Evolutionary conservation across 2,888 invertebrate species (phyloP).

Genomic region (Alcis repandata): DNA sequence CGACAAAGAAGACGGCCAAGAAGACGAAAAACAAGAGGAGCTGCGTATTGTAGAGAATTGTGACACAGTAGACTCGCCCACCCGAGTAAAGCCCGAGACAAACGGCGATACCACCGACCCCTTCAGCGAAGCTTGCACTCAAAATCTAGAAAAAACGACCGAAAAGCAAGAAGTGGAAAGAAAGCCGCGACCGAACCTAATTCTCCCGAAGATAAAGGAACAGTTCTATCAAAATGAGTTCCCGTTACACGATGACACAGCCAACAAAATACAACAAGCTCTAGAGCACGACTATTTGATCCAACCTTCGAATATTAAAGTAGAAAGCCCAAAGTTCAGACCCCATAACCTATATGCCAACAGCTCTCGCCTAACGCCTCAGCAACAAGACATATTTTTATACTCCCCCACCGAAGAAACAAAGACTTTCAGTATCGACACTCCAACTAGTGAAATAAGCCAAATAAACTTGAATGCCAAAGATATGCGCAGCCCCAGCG

Average conservation of each 20-base stretch:
- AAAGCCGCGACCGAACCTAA: constrained; percentile 81
- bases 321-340: constrained; percentile 81
- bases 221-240: constrained; percentile 84
- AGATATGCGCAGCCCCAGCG: constrained; percentile 75
- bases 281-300: constrained; percentile 87
- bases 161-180: constrained; percentile 58
- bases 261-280: constrained; percentile 79
- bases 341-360: constrained; percentile 82
- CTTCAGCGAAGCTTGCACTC: constrained; percentile 82
- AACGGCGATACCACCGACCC: constrained; percentile 65
- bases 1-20: constrained; percentile 83
- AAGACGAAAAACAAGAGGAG: constrained; percentile 79
- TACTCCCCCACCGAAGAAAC: constrained; percentile 84
- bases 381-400: constrained; percentile 77
- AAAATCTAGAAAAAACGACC: constrained; percentile 73
- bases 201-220: constrained; percentile 76
- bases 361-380: constrained; percentile 77
- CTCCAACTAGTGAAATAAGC: constrained; percentile 83
- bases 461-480: constrained; percentile 80
- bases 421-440: constrained; percentile 79
- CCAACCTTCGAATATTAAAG: constrained; percentile 88
- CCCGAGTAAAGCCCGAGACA: constrained; percentile 43
- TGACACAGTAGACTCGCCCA: constrained; percentile 77
- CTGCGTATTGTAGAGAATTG: constrained; percentile 77
- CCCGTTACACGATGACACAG: constrained; percentile 66